Evolutionary conservation across 2,797 vertebrate species (phyloP), one percentile per base, ranked within the genome.

Genomic region (Parambassis ranga): DNA sequence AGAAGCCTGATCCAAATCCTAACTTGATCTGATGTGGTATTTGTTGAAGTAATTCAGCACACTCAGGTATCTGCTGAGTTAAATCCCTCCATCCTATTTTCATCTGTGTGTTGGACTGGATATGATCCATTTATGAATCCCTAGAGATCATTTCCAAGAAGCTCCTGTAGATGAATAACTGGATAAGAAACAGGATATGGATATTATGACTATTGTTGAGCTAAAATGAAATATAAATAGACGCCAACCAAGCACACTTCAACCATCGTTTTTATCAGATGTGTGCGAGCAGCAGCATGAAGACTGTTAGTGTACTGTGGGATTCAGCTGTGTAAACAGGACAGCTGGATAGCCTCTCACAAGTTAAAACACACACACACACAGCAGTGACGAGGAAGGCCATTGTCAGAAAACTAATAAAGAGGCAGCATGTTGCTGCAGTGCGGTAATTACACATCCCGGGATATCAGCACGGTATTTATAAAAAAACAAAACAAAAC

Each of bases 341-440:
- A 68, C 65, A 73, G 51, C 47, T 60, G 37, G 71, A 46, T 23
- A 58, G 26, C 50, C 55, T 48, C 36, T 27, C 42, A 69, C 53
- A 19, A 46, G 30, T 22, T 31, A 4, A 53, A 26, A 55, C 20
- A 49, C 27, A 58, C 43, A 18, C 33, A 38, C 28, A 23, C 26
- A 39, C 7, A 44, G 57, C 18, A 7, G 39, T 68, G 67, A 75
- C 19, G 52, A 75, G 69, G 75, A 70, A 52, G 70, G 69, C 78
- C 81, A 81, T 85, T 90, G 89, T 90, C 72, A 81, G 82, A 82
- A 90, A 89, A 89, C 84, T 87, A 90, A 92, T 92, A 91, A 91
- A 90, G 86, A 88, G 83, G 53, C 57, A 63, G 71, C 13, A 59
- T 71, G 81, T 83, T 77, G 85, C 80, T 73, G 77, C 44, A 66